Percentiles rank a stretch among this genome's conserved stretches.
Conservation (phyloP, 92 coral and sea anemone species). For the Epizoanthus illoricatus region DNA sequence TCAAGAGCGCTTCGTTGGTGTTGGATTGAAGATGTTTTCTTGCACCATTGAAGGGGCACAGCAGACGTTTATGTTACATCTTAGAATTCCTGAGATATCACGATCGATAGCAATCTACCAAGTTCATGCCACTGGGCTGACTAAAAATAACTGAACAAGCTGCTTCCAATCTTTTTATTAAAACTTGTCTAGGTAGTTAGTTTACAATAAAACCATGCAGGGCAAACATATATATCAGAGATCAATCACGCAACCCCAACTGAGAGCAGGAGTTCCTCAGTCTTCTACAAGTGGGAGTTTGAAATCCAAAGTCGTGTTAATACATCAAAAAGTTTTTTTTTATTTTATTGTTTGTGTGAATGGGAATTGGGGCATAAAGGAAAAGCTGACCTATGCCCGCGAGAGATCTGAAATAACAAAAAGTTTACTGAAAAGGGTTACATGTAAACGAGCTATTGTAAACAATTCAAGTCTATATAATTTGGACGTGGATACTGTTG, state of each 20-base stretch:
- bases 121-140: constrained; percentile 40
- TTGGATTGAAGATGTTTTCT: constrained; percentile 12
- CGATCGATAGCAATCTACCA: constrained; percentile 37
- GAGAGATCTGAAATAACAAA: neutral
- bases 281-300: constrained; percentile 7
- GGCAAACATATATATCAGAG: neutral
- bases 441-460: constrained; percentile 6
- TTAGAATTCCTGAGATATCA: constrained; percentile 55
- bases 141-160: constrained; percentile 9
- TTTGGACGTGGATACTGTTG: constrained; percentile 12
- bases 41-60: neutral
- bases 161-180: constrained; percentile 40
- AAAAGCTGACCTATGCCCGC: neutral
- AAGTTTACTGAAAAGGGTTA: neutral
- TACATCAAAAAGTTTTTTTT: too few species aligned
- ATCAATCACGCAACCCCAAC: neutral
- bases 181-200: constrained; percentile 27
- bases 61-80: constrained; percentile 36
- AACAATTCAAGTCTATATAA: constrained; percentile 1
- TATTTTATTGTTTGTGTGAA: too few species aligned
- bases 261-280: neutral
- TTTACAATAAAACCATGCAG: constrained; percentile 18
- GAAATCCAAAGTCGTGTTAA: neutral
- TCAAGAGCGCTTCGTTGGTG: neutral
- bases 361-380: too few species aligned